phyloP scores from a whole-genome alignment of 30 jellyfish, hydroid and myxozoan genomes.

The Morbakka virulenta region DNA sequence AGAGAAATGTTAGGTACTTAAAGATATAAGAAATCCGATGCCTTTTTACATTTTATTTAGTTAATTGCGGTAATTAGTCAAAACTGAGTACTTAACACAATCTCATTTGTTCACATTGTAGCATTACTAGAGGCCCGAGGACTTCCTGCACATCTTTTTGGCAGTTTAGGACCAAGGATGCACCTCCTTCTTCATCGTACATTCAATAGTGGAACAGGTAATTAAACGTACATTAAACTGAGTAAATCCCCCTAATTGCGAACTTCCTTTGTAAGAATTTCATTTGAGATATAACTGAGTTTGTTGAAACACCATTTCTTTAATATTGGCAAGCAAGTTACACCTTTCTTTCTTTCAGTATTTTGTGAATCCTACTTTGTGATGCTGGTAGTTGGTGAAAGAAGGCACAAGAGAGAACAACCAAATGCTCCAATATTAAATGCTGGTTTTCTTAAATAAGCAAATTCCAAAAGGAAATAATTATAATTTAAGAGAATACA shows the following conservation, averaged over 20 bases:
- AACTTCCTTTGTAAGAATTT: not conserved
- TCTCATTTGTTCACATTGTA: no score
- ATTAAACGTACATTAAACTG: not conserved
- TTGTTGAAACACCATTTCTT: not conserved
- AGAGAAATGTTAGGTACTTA: no score
- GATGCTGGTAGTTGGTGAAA: no score
- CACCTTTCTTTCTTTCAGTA: not conserved
- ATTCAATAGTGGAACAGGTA: slow-evolving; percentile 94
- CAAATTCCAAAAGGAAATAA: no score
- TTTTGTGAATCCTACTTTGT: not conserved
- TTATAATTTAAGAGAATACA: no score
- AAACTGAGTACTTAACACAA: no score
- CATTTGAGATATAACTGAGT: not conserved
- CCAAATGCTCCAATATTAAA: no score
- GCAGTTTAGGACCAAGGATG: slow-evolving; percentile 98
- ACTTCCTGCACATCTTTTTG: slow-evolving; percentile 97
- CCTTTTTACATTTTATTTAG: no score
- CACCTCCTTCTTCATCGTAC: slow-evolving; percentile 92
- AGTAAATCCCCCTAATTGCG: not conserved
- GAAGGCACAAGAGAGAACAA: no score
- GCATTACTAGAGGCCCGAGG: slow-evolving; percentile 99
- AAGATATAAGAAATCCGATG: no score
- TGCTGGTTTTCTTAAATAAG: no score
- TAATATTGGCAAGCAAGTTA: not conserved
- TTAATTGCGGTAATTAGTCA: no score